Evolutionary conservation across 2,888 invertebrate species (phyloP).

Genomic region (Leptarthrus brevirostris): DNA sequence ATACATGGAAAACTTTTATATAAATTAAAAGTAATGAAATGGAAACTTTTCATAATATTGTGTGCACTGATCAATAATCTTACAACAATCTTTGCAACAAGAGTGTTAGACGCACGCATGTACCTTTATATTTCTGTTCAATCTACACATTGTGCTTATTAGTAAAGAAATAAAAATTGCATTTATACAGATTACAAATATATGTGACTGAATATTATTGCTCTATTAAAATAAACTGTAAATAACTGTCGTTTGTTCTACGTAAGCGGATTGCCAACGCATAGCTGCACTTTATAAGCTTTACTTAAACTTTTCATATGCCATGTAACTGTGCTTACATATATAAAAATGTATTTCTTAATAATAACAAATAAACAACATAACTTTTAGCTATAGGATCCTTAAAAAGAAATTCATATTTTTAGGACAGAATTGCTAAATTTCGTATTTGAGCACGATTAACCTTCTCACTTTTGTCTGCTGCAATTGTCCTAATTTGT

Average conservation of each 20-base stretch:
- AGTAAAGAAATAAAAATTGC: conserved; percentile 1
- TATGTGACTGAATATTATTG: conserved; percentile 16
- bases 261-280: conserved; percentile 24
- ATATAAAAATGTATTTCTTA: neutral
- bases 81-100: no score
- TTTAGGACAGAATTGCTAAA: neutral
- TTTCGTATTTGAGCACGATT: no score
- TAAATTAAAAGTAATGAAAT: no score
- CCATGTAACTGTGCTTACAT: no score
- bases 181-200: neutral
- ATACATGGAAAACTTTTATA: no score
- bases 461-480: no score
- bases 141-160: conserved; percentile 35
- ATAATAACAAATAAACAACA: conserved; percentile 30
- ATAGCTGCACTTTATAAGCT: conserved; percentile 1
- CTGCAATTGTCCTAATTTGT: no score
- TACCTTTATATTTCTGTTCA: conserved; percentile 4
- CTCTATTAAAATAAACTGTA: neutral
- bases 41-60: no score
- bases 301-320: neutral
- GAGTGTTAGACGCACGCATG: no score
- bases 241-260: conserved; percentile 19
- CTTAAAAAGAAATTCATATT: neutral
- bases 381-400: conserved; percentile 33
- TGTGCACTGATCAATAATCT: no score